These are phyloP conservation scores for Paramuricea clavata DNA, from an alignment of 92 coral and sea anemone species.

Conservation along the genomic window DNA sequence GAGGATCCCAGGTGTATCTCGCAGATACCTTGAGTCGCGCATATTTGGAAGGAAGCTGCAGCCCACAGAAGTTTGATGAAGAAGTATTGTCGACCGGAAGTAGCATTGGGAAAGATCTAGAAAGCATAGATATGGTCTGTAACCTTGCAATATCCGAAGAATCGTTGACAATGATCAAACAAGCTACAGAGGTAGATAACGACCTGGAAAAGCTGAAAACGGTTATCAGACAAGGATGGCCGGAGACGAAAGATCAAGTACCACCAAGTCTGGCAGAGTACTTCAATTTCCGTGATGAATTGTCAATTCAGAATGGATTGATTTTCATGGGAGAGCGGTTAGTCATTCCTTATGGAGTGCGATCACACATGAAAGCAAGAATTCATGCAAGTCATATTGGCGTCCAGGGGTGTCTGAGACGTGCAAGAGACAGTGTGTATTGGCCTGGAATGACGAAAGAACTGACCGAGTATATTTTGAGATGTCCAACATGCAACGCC, in stretches of 20 bases:
- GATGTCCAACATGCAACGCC: slow-evolving; percentile 54
- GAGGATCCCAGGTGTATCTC: no score
- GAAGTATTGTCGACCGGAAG: slow-evolving; percentile 22
- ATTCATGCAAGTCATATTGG: no score
- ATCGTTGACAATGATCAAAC: no score
- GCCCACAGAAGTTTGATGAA: not conserved
- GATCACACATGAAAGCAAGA: no score
- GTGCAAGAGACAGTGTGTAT: slow-evolving; percentile 28
- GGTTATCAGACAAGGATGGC: no score
- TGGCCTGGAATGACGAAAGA: slow-evolving; percentile 32
- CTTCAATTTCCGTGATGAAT: slow-evolving; percentile 58
- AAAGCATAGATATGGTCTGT: slow-evolving; percentile 9
- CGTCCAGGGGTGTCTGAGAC: slow-evolving; percentile 23
- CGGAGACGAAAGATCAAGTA: no score
- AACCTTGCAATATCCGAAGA: no score
- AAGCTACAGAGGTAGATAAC: no score
- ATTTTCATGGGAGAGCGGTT: slow-evolving; percentile 61
- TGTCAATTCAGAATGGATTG: slow-evolving; percentile 28
- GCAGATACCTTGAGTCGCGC: no score
- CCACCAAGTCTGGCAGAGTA: slow-evolving; percentile 8
- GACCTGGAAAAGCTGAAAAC: no score
- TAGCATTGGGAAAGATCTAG: slow-evolving; percentile 57
- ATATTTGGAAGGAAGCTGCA: slow-evolving; percentile 57
- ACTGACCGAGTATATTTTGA: slow-evolving; percentile 12
- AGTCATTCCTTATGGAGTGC: no score